Evolutionary conservation across 1,140 invertebrate species (phyloP).

Genomic region (Aphidius gifuensis): DNA sequence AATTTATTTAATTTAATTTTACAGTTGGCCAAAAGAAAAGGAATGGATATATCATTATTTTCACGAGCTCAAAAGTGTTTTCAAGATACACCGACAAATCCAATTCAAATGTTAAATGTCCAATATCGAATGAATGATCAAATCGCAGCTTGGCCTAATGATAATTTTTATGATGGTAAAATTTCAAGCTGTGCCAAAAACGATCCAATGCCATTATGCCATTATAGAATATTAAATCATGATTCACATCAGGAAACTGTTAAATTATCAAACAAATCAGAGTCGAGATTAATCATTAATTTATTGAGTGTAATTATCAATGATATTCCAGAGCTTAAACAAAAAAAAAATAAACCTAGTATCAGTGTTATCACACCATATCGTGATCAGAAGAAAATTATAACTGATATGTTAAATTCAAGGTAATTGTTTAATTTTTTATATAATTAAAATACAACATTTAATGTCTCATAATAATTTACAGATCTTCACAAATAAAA

Average conservation of each 20-base stretch:
- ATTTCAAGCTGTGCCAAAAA: constrained; percentile 43
- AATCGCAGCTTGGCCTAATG: constrained; percentile 73
- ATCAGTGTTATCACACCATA: constrained; percentile 17
- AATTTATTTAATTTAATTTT: not conserved
- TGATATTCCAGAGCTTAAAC: not conserved
- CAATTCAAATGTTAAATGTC: constrained; percentile 60
- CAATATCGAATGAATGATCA: constrained; percentile 88
- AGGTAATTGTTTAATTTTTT: too few species aligned
- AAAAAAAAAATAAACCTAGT: not conserved
- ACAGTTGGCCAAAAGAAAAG: constrained; percentile 54
- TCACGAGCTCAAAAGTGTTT: constrained; percentile 59
- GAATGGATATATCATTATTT: constrained; percentile 64
- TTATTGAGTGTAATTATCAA: not conserved
- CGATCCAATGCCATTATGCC: constrained; percentile 40
- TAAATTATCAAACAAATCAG: not conserved
- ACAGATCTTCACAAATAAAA: too few species aligned
- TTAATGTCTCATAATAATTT: too few species aligned
- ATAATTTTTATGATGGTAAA: constrained; percentile 71
- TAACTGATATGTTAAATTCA: not conserved
- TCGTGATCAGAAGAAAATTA: constrained; percentile 4
- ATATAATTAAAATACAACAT: not conserved
- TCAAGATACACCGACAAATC: constrained; percentile 30
- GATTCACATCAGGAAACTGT: constrained; percentile 40
- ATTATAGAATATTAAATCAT: constrained; percentile 61
- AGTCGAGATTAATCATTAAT: constrained; percentile 11